Conservation (phyloP, 2,888 invertebrate genomes). For the Mayetiola destructor region DNA sequence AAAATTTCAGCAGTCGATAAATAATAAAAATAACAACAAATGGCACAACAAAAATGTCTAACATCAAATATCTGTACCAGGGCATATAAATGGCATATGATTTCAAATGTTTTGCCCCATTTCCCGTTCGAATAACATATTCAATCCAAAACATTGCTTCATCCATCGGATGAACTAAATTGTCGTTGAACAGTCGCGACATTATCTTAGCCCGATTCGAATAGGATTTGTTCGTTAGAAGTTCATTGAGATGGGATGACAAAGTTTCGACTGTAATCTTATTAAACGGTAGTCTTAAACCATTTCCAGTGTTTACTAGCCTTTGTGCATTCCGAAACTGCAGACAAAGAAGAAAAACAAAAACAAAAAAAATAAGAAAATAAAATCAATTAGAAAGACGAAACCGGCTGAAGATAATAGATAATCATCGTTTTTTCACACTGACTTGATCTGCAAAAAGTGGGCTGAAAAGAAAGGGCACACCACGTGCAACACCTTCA, state of each 20-base stretch:
- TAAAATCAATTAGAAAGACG: too few relatives aligned
- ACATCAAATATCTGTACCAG: constrained; percentile 33
- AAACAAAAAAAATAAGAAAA: too few relatives aligned
- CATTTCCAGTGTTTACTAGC: constrained; percentile 32
- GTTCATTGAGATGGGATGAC: constrained; percentile 27
- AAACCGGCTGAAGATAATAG: too few relatives aligned
- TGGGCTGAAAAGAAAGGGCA: constrained; percentile 36
- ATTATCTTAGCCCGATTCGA: constrained; percentile 34
- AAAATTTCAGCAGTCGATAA: too few relatives aligned
- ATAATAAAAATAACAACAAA: not conserved
- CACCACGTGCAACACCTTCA: constrained; percentile 25
- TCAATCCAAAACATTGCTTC: constrained; percentile 49
- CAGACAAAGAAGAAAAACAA: too few relatives aligned
- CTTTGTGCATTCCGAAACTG: constrained; percentile 31
- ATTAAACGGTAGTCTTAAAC: constrained; percentile 28
- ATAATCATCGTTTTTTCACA: too few relatives aligned
- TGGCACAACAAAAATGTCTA: constrained; percentile 38
- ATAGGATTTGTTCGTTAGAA: constrained; percentile 32
- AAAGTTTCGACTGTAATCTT: constrained; percentile 30
- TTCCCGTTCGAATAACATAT: constrained; percentile 38
- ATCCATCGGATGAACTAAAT: constrained; percentile 41
- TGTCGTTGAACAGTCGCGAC: constrained; percentile 39
- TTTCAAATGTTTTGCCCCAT: constrained; percentile 33
- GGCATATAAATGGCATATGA: constrained; percentile 32
- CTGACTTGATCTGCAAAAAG: constrained; percentile 36